These are phyloP conservation scores for Dyspetes luteomarginatus DNA, from an alignment of 2,888 invertebrate species.

Conservation along the genomic window DNA sequence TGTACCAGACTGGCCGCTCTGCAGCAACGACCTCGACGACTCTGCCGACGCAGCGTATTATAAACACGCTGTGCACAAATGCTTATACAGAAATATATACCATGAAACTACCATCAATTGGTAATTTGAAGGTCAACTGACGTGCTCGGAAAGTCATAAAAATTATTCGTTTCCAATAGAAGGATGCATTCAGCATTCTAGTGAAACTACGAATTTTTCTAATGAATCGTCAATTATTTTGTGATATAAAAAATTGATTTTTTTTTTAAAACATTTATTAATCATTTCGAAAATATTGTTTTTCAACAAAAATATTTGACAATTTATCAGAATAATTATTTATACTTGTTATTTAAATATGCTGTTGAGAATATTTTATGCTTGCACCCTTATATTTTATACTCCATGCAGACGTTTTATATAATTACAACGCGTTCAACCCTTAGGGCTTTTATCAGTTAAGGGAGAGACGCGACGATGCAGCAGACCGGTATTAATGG, in stretches of 20 bases:
- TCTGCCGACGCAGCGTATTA: constrained; percentile 57
- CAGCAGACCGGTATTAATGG: constrained; percentile 53
- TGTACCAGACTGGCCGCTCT: constrained; percentile 49
- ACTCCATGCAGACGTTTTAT: not conserved
- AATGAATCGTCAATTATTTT: no score
- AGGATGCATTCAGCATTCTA: no score
- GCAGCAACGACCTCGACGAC: constrained; percentile 30
- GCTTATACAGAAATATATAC: constrained; percentile 20
- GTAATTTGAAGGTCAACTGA: not conserved
- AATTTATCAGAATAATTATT: no score
- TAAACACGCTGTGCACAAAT: constrained; percentile 26
- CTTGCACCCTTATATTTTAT: not conserved
- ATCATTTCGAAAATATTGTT: no score
- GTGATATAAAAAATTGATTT: no score
- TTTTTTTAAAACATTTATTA: no score
- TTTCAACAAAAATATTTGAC: no score
- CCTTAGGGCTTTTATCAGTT: constrained; percentile 24
- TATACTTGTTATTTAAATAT: no score
- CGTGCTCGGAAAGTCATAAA: no score
- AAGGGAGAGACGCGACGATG: constrained; percentile 57
- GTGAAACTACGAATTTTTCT: no score
- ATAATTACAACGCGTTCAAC: not conserved
- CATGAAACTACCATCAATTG: not conserved
- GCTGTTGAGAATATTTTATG: not conserved
- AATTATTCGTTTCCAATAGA: no score